Evolutionary conservation across 2,113 vertebrate species (phyloP).

Genomic region (Buteo buteo): DNA sequence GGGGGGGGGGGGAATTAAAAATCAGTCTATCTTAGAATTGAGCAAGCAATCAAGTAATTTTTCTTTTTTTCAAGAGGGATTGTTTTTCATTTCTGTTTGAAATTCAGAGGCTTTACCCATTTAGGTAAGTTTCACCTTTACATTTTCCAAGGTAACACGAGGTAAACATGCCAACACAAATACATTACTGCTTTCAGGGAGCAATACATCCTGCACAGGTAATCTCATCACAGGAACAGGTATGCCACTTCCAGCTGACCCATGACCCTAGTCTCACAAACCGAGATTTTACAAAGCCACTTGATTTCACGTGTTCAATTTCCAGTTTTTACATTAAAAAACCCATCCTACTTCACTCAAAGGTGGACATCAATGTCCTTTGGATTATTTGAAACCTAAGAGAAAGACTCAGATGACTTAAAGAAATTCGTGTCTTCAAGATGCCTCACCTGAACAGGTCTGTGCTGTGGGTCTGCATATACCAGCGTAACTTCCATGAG

Average conservation of each 20-base stretch:
- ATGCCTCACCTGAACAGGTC: conserved; percentile 86
- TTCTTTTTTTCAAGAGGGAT: neutral
- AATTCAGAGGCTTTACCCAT: neutral
- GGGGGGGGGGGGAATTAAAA: neutral
- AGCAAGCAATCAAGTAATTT: neutral
- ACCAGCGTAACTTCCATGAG: conserved; percentile 91
- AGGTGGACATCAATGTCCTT: neutral
- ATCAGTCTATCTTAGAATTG: neutral
- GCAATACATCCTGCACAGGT: neutral
- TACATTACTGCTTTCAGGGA: neutral
- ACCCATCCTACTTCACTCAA: neutral
- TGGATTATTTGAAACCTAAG: neutral
- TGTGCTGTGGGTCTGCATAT: conserved; percentile 82
- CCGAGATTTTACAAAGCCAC: neutral
- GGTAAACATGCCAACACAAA: neutral
- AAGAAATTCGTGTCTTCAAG: neutral
- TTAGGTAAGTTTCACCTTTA: neutral
- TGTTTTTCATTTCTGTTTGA: neutral
- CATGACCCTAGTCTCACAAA: neutral
- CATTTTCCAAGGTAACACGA: neutral
- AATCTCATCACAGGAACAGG: neutral
- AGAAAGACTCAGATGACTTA: neutral
- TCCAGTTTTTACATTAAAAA: neutral
- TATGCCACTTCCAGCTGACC: neutral
- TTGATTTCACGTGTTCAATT: neutral